Conservation (phyloP, 2,113 vertebrate genomes). For the Excalfactoria chinensis region DNA sequence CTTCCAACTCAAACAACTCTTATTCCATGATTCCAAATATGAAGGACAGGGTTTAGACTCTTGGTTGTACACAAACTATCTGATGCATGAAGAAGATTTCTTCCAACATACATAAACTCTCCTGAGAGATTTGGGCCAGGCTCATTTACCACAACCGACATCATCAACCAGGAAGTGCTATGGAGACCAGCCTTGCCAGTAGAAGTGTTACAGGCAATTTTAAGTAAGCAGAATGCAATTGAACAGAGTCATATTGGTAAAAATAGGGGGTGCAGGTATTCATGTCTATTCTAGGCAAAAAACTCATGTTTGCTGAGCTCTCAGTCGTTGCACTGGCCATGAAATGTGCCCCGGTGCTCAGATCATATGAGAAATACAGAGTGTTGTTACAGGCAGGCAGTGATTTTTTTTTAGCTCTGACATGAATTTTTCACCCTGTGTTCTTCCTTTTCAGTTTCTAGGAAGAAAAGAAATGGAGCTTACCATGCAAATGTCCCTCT, state of each 20-base stretch:
- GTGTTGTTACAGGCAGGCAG: background rate
- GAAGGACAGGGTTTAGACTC: background rate
- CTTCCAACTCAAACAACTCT: too few relatives aligned
- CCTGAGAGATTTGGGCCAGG: background rate
- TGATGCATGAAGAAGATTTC: background rate
- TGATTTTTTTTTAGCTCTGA: slow-evolving; percentile 24
- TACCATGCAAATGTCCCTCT: slow-evolving; percentile 36
- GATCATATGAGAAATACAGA: background rate
- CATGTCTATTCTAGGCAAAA: background rate
- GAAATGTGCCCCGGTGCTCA: background rate
- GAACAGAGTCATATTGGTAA: fast-evolving
- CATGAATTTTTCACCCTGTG: slow-evolving; percentile 56
- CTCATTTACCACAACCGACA: background rate
- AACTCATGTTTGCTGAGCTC: background rate
- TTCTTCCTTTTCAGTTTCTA: slow-evolving; percentile 41
- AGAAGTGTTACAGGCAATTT: background rate
- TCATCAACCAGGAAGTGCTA: background rate
- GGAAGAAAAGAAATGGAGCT: slow-evolving; percentile 23
- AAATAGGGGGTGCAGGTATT: background rate
- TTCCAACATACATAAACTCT: background rate
- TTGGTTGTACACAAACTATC: background rate
- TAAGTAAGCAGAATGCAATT: background rate
- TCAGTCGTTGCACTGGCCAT: background rate
- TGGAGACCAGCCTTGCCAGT: background rate
- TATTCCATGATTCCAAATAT: background rate